These are phyloP conservation scores for Liasis olivaceus DNA, from an alignment of 2,797 vertebrate genomes.

Conservation along the genomic window DNA sequence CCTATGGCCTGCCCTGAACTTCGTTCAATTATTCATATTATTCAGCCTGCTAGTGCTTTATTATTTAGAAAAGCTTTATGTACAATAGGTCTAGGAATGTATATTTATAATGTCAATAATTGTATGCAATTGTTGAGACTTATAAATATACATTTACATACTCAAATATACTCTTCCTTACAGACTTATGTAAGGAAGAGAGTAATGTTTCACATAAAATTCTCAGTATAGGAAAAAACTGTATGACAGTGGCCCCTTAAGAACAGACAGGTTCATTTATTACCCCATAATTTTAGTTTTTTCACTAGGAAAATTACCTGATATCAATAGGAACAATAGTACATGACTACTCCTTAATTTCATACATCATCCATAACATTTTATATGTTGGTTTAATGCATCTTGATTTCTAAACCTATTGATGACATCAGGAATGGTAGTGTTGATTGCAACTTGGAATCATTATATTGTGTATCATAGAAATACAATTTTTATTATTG, in stretches of 20 bases:
- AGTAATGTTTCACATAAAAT: not conserved
- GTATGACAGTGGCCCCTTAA: not conserved
- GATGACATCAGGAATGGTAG: not conserved
- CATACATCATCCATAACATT: not conserved
- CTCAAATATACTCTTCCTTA: too few species aligned
- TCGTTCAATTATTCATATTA: not conserved
- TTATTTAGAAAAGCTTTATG: not conserved
- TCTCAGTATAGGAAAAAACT: not conserved
- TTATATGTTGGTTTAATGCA: not conserved
- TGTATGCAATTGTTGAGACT: not conserved
- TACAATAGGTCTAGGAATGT: not conserved
- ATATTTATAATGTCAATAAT: not conserved
- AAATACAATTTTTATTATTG: not conserved
- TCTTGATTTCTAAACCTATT: not conserved
- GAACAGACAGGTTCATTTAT: not conserved
- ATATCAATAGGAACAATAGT: not conserved
- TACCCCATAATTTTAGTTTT: not conserved
- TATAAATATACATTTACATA: too few species aligned
- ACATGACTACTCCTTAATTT: not conserved
- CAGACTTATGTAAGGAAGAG: not conserved
- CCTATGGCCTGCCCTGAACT: not conserved
- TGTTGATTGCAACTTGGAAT: not conserved
- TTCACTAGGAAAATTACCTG: not conserved
- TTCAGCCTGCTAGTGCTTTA: not conserved
- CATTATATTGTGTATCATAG: not conserved